Conservation (phyloP, 2,888 invertebrate species). For the Aphelenchoides bicaudatus region DNA sequence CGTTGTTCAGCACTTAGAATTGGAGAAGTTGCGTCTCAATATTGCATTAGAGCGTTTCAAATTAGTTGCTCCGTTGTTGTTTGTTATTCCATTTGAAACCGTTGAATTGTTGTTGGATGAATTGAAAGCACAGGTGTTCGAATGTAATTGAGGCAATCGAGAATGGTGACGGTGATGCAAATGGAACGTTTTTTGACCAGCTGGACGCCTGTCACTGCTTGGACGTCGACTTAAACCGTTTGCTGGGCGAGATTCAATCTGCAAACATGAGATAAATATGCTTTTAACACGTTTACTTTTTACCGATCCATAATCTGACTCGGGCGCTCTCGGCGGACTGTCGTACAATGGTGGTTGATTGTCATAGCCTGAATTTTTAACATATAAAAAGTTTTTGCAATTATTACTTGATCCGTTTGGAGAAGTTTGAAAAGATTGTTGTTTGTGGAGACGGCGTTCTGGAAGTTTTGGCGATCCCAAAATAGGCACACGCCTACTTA, state of each 20-base stretch:
- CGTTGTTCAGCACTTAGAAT: slow-evolving; percentile 25
- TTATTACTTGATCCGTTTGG: slow-evolving; percentile 20
- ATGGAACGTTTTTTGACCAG: not conserved
- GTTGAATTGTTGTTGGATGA: slow-evolving; percentile 3
- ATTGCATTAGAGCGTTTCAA: not conserved
- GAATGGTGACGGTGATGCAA: slow-evolving; percentile 17
- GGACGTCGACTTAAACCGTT: slow-evolving; percentile 1
- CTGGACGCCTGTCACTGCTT: slow-evolving; percentile 11
- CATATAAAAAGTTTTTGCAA: slow-evolving; percentile 10
- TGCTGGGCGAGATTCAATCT: slow-evolving; percentile 5
- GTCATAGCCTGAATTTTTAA: slow-evolving; percentile 21
- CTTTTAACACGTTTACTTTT: too few species aligned
- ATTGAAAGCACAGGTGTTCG: slow-evolving; percentile 11
- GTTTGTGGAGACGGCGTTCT: slow-evolving; percentile 27
- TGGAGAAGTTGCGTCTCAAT: too few species aligned
- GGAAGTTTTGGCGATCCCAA: slow-evolving; percentile 27
- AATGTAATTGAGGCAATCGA: slow-evolving; percentile 23
- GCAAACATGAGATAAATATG: too few species aligned
- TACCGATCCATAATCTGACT: slow-evolving; percentile 27
- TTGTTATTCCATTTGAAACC: slow-evolving; percentile 1
- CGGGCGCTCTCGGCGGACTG: slow-evolving; percentile 21
- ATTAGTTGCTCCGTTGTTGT: not conserved
- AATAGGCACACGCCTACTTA: slow-evolving; percentile 27
- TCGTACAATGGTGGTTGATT: slow-evolving; percentile 29
- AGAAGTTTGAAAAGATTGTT: slow-evolving; percentile 26